A percentile compares a stretch with the other conserved stretches of the same genome.
These are phyloP conservation scores for Drosophila flavopinicola DNA, from an alignment of 2,888 invertebrate species.

Conservation along the genomic window DNA sequence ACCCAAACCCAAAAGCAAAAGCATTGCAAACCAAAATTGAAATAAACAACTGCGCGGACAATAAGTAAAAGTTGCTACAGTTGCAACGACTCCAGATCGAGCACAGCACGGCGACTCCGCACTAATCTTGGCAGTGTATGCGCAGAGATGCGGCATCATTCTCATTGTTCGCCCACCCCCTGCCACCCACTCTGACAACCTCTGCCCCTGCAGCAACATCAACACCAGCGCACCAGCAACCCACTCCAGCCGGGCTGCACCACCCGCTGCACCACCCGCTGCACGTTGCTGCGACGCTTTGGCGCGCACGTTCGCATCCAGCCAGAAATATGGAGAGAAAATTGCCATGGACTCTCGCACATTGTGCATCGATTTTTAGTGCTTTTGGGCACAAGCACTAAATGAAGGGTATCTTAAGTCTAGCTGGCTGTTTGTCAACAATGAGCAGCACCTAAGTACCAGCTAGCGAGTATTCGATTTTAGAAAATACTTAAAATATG, in stretches of 20 bases:
- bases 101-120: constrained; percentile 32
- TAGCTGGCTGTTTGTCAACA: constrained; percentile 21
- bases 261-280: constrained; percentile 43
- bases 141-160: constrained; percentile 51
- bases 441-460: too few relatives aligned
- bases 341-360: constrained; percentile 57
- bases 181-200: background rate
- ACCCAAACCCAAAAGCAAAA: constrained; percentile 41
- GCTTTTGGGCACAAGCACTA: constrained; percentile 27
- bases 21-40: constrained; percentile 58
- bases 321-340: constrained; percentile 65
- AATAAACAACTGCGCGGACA: constrained; percentile 70
- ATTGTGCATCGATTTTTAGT: constrained; percentile 38
- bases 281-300: constrained; percentile 38
- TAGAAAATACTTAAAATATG: too few relatives aligned
- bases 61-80: constrained; percentile 75
- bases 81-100: constrained; percentile 51
- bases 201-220: constrained; percentile 16
- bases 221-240: constrained; percentile 16
- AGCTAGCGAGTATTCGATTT: too few relatives aligned
- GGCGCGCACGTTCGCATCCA: constrained; percentile 64
- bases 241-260: constrained; percentile 26
- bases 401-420: constrained; percentile 35
- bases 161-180: constrained; percentile 45
- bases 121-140: constrained; percentile 55